Percentiles rank a stretch among this genome's conserved stretches.
phyloP scores from a whole-genome alignment of 2,888 invertebrate species.

The Venusia cambrica region DNA sequence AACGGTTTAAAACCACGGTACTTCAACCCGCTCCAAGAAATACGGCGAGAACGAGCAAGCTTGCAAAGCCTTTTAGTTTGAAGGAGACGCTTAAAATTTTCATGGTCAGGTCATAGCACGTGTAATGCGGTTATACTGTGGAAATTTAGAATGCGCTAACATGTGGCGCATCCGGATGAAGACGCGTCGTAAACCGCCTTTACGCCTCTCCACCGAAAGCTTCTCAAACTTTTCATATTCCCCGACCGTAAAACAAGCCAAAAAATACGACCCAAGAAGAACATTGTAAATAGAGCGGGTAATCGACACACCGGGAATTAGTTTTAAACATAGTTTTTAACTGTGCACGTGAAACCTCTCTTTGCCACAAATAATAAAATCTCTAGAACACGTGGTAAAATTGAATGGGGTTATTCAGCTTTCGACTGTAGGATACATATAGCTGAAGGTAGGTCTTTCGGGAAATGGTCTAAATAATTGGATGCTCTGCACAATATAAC shows the following conservation, averaged over 20 bases:
- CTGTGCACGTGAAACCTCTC: constrained; percentile 60
- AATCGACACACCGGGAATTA: constrained; percentile 68
- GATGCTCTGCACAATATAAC: constrained; percentile 20
- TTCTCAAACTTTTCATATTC: constrained; percentile 80
- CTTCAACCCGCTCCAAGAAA: constrained; percentile 37
- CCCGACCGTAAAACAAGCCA: constrained; percentile 74
- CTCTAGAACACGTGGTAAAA: constrained; percentile 38
- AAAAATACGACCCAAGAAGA: constrained; percentile 78
- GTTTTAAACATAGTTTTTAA: constrained; percentile 75
- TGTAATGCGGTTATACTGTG: constrained; percentile 70
- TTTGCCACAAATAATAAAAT: constrained; percentile 28
- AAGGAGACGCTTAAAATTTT: constrained; percentile 70
- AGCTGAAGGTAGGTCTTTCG: constrained; percentile 13
- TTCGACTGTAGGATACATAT: constrained; percentile 3
- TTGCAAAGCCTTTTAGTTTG: constrained; percentile 55
- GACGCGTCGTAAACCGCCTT: constrained; percentile 79
- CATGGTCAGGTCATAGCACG: constrained; percentile 75
- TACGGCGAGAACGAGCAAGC: constrained; percentile 36
- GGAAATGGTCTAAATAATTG: constrained; percentile 14
- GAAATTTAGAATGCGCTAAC: constrained; percentile 65
- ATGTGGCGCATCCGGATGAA: constrained; percentile 74
- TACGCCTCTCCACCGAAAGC: constrained; percentile 72
- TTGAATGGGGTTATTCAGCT: constrained; percentile 41
- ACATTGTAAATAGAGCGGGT: constrained; percentile 77
- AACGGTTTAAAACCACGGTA: constrained; percentile 41